Evolutionary conservation across 2,797 vertebrate genomes (phyloP), one percentile per base, ranked within the genome.

Genomic region (Sternarchorhynchus goeldii): DNA sequence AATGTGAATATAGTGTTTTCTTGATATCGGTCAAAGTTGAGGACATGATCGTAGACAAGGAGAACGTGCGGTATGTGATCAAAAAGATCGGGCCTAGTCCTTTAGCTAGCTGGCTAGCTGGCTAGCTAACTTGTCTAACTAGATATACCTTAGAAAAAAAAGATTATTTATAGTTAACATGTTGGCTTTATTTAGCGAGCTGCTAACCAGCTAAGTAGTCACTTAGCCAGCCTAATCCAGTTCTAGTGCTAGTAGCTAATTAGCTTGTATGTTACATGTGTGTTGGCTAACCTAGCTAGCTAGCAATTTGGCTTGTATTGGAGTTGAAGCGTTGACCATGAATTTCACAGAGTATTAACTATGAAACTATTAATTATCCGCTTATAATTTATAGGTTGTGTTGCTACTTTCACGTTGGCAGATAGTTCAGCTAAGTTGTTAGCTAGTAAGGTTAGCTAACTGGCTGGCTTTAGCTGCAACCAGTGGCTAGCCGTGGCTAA

Each of bases 101-200:
- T 18, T 56, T 63, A 69, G 76, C 76, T 58, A 71, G 21, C 12
- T 50, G 14, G 10, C 10, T 50, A 50, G 12, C 45, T 12, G 5
- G 29, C 70, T 68, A 68, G 72, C 71, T 58, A 75, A 18, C 45
- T 50, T 2, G 10, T 12, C 10, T 50, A 12, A 12, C 45, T 50
- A 12, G 3, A 2, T 50, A 12, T 50, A 0, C 2, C 25, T 25
- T 25, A 25, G 25, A 25, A 25, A 25, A 25, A 25, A 25, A 25
- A 25, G 25, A 25, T 50, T 50, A 50, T 50, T 50, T 10, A 0
- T 50, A 50, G 45, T 12, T 50, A 50, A 50, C 45, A 57, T 16
- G 77, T 67, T 79, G 72, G 45, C 31, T 16, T 70, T 59, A 20
- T 36, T 74, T 60, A 72, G 73, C 73, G 76, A 64, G 41, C 67